Evolutionary conservation across 2,797 vertebrate species (phyloP), one percentile per base, ranked within the genome.

Genomic region (Epinephelus malabaricus): DNA sequence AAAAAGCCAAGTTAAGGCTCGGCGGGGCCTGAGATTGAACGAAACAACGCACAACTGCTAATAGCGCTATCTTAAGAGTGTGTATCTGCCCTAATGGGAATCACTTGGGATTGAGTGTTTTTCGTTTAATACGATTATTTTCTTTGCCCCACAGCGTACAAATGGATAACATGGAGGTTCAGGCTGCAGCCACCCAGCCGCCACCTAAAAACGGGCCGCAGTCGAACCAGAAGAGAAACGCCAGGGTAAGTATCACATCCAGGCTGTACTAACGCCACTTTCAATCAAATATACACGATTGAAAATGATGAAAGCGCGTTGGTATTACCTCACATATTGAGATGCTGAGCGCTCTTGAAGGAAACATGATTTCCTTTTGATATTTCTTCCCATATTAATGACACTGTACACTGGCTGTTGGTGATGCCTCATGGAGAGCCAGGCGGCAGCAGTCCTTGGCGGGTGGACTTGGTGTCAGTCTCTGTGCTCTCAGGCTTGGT

Each of bases 141-240:
- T 38, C 5, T 64, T 75, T 71, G n/a, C 50, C 0, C 14, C 14
- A 18, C 17, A 85, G 73, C 23, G 25, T 10, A 45, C 1, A 73
- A 54, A 9, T 55, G 21, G 69, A 73, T 1, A 47, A 78, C 63
- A 88, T 89, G 84, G 87, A 89, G 56, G 30, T 18, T 46, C 61
- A 67, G 2, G 25, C 55, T 27, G 17, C 76, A 38, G 43, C 3
- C 19, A 66, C 65, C 45, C 76, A 78, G 10, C 38, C 27, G 49
- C 25, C 14, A 18, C 59, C 64, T 11, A 76, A 5, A n/a, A 78
- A 73, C 56, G 88, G 76, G 14, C 75, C 60, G 7, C 74, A 79
- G 38, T 18, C 17, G 3, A 66, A 59, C 53, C 78, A 71, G 15
- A 88, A 60, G 78, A 86, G n/a, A 60, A 78, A 73, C 9, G 11